phyloP scores from a whole-genome alignment of 1,140 invertebrate genomes.

The Formica exsecta region DNA sequence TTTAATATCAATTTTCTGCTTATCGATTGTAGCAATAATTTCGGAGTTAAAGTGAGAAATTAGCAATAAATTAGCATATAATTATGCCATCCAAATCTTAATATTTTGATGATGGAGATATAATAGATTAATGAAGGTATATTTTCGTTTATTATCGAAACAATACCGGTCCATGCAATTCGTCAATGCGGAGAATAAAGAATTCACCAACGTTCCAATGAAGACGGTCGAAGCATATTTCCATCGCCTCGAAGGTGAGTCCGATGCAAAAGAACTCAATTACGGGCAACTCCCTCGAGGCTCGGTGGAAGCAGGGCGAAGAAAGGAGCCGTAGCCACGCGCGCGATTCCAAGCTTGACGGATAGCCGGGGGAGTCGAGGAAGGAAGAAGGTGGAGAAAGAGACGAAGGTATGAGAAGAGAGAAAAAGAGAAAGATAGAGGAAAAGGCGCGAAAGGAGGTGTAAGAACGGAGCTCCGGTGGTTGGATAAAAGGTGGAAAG shows the following conservation, averaged over 20 bases:
- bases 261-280: slow-evolving; percentile 78
- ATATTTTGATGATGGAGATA: too few species aligned
- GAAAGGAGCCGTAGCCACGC: slow-evolving; percentile 46
- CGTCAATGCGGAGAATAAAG: slow-evolving; percentile 32
- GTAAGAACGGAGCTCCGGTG: slow-evolving; percentile 35
- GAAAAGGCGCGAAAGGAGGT: slow-evolving; percentile 27
- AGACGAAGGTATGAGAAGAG: slow-evolving; percentile 33
- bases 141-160: neutral
- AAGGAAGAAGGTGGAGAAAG: slow-evolving; percentile 30
- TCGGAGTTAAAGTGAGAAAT: too few species aligned
- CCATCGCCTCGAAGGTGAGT: slow-evolving; percentile 23
- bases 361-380: slow-evolving; percentile 48
- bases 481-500: slow-evolving; percentile 40
- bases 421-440: neutral
- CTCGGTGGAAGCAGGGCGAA: slow-evolving; percentile 5
- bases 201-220: slow-evolving; percentile 10
- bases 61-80: too few species aligned
- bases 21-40: too few species aligned
- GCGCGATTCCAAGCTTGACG: slow-evolving; percentile 56
- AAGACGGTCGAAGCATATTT: slow-evolving; percentile 38
- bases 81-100: too few species aligned
- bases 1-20: too few species aligned
- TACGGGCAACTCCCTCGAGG: slow-evolving; percentile 62
- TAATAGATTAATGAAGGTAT: neutral
- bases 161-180: neutral